phyloP scores from a whole-genome alignment of 2,888 invertebrate genomes.

The Philaethria dido region DNA sequence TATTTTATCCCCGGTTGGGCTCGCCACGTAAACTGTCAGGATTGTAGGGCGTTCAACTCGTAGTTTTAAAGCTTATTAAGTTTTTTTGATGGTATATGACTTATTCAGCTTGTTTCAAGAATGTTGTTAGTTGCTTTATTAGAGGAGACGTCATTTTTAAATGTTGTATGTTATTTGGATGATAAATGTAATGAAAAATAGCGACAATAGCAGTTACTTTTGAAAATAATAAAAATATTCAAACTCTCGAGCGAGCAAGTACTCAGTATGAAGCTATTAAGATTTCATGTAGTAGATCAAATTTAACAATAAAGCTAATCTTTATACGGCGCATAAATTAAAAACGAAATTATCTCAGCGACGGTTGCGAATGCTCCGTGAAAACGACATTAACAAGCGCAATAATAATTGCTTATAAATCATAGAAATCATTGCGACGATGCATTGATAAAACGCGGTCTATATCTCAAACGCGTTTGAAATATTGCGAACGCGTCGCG shows the following conservation, averaged over 20 bases:
- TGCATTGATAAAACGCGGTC: conserved; percentile 80
- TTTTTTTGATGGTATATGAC: conserved; percentile 32
- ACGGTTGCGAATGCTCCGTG: conserved; percentile 75
- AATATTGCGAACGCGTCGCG: conserved; percentile 75
- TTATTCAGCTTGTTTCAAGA: background rate
- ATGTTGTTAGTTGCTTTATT: background rate
- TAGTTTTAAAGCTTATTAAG: conserved; percentile 60
- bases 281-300: conserved; percentile 19
- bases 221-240: background rate
- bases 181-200: background rate
- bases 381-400: conserved; percentile 78
- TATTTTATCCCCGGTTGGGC: conserved; percentile 80
- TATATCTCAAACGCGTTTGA: conserved; percentile 79
- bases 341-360: conserved; percentile 69
- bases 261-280: background rate
- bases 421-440: conserved; percentile 79
- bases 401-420: conserved; percentile 82
- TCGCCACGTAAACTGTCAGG: conserved; percentile 80
- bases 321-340: conserved; percentile 51
- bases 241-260: background rate
- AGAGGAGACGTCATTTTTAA: background rate
- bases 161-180: background rate
- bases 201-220: background rate
- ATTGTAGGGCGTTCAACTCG: conserved; percentile 80
- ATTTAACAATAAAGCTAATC: conserved; percentile 36